phyloP scores from a whole-genome alignment of 2,888 invertebrate species.

The Brachyopa scutellaris region DNA sequence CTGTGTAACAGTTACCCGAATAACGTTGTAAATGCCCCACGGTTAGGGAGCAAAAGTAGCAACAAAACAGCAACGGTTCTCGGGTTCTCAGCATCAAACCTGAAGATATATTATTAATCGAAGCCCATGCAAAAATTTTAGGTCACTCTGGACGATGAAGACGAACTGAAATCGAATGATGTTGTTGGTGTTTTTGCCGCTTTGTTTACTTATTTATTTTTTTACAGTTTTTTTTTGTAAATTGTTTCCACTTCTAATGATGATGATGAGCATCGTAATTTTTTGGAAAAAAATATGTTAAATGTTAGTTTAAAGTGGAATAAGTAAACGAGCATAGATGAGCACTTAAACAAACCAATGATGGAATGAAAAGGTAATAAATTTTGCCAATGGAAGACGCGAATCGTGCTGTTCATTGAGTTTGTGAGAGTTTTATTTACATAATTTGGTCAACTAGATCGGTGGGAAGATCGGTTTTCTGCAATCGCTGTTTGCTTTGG shows the following conservation, averaged over 20 bases:
- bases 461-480: too few species aligned
- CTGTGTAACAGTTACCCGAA: slow-evolving; percentile 15
- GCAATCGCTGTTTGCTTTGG: too few species aligned
- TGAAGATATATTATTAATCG: slow-evolving; percentile 26
- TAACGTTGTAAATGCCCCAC: slow-evolving; percentile 8
- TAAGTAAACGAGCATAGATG: slow-evolving; percentile 1
- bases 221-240: neutral
- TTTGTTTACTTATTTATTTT: neutral
- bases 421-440: neutral
- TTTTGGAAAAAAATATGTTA: neutral
- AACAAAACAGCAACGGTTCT: slow-evolving; percentile 29
- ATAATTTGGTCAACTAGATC: too few species aligned
- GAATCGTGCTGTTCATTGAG: neutral
- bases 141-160: slow-evolving; percentile 16
- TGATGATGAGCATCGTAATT: neutral
- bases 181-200: neutral
- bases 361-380: neutral
- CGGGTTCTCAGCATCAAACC: slow-evolving; percentile 3
- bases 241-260: neutral
- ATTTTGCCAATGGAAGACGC: neutral
- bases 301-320: slow-evolving; percentile 3
- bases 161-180: neutral
- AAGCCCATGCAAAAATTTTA: slow-evolving; percentile 22
- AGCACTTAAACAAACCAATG: neutral
- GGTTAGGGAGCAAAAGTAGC: slow-evolving; percentile 1